These are phyloP conservation scores for Danaus plexippus DNA, from an alignment of 1,140 invertebrate genomes.

Conservation along the genomic window DNA sequence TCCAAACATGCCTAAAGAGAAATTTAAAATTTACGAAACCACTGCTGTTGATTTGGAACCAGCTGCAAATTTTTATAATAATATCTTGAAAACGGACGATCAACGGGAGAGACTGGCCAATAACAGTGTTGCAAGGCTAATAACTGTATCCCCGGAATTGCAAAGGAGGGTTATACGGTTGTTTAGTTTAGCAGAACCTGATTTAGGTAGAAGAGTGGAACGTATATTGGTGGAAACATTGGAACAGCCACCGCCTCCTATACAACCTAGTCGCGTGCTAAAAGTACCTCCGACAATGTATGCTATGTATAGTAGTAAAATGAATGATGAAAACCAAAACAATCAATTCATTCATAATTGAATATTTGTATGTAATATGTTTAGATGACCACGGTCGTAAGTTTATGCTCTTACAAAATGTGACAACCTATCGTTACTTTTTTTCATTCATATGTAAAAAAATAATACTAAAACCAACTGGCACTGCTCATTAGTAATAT, in stretches of 20 bases:
- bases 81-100: conserved; percentile 7
- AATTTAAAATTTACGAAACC: conserved; percentile 19
- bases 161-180: conserved; percentile 18
- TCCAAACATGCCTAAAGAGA: conserved; percentile 27
- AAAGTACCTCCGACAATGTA: too few relatives aligned
- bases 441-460: too few relatives aligned
- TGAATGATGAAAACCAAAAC: too few relatives aligned
- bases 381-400: too few relatives aligned
- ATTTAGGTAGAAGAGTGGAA: conserved; percentile 15
- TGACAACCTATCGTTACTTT: too few relatives aligned
- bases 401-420: too few relatives aligned
- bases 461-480: too few relatives aligned
- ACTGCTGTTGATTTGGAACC: conserved; percentile 9
- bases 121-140: conserved; percentile 11
- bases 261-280: neutral
- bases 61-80: conserved; percentile 12
- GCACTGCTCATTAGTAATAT: too few relatives aligned
- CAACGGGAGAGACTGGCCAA: conserved; percentile 21
- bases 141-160: conserved; percentile 12
- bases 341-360: too few relatives aligned
- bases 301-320: too few relatives aligned
- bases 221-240: conserved; percentile 7
- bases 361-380: too few relatives aligned
- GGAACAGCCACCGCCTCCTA: conserved; percentile 9
- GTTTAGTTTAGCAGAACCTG: conserved; percentile 13